Evolutionary conservation across 2,113 vertebrate genomes (phyloP), one percentile per base, ranked within the genome.

Genomic region (Triplophysa dalaica): DNA sequence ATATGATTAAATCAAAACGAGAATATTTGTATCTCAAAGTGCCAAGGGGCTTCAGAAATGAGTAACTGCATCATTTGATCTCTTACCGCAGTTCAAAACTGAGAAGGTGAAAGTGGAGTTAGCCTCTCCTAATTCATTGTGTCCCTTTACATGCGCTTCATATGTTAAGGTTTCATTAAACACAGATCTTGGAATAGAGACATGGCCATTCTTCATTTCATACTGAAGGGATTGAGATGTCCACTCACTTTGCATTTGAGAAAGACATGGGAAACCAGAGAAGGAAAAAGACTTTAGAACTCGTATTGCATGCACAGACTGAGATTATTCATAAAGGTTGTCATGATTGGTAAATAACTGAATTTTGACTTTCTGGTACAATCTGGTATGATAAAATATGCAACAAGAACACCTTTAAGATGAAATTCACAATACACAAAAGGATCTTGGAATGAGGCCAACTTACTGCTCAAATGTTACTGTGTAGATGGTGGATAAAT

Each of bases 51-150:
- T 63, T 61, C 54, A 61, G 58, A 63, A 63, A 63, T 63, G 6
- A 45, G 8, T 61, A 4, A 19, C 14, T 67, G 41, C 9, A 5
- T 77, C 9, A 3, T 60, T 50, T 64, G 11, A 74, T 19, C 24
- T 26, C 79, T 85, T 72, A 92, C 92, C 85, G 45, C 87, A 79
- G 3, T 91, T 87, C 7, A 81, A 68, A 0, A 87, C 12, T 0
- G 14, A 74, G 79, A 92, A 75, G 11, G 14, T 29, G 29, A 90
- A 84, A 2, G 79, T 69, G 0, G 90, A 91, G 12, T 48, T 60
- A 0, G 89, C 86, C 3, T 50, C 38, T 83, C 91, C 91, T 8
- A 93, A 85, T 76, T 66, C 77, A 82, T 93, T 93, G 75, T 48
- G 21, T 8, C 90, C 90, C 6, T 41, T 83, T 65, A 92, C 41